Conservation (phyloP, 30 jellyfish, hydroid and myxozoan species). For the Cassiopea andromeda region DNA sequence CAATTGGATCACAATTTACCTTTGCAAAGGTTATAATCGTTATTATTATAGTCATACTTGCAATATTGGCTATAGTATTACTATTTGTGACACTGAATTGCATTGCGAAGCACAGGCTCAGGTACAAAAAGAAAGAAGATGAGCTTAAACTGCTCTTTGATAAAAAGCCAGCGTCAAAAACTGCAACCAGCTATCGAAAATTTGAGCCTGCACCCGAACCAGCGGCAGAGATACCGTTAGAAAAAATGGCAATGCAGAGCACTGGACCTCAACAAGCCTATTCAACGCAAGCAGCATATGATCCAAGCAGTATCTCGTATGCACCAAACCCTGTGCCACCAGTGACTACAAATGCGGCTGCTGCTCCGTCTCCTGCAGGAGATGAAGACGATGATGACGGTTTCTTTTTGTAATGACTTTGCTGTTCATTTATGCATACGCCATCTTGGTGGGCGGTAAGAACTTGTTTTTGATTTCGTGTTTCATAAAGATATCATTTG, state of each 20-base stretch:
- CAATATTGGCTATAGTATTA: constrained; percentile 51
- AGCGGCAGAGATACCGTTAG: constrained; percentile 11
- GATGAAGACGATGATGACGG: constrained; percentile 51
- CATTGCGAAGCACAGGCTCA: constrained; percentile 25
- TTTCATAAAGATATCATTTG: too few species aligned
- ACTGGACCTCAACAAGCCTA: background rate
- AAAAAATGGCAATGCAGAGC: background rate
- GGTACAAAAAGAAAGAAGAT: constrained; percentile 24
- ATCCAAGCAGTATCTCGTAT: constrained; percentile 8
- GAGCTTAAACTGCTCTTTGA: constrained; percentile 2
- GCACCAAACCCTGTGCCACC: constrained; percentile 57
- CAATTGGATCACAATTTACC: constrained; percentile 47
- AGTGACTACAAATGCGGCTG: background rate
- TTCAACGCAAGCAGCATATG: constrained; percentile 36
- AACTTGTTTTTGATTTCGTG: too few species aligned
- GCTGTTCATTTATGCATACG: background rate
- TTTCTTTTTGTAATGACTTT: constrained; percentile 13
- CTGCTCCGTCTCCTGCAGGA: background rate
- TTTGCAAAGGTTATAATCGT: constrained; percentile 47
- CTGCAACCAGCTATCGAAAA: background rate
- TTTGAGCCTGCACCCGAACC: constrained; percentile 27
- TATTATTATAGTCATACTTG: constrained; percentile 45
- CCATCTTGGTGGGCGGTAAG: background rate
- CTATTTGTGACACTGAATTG: constrained; percentile 43
- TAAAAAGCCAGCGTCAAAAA: background rate